phyloP scores from a whole-genome alignment of 2,797 vertebrate species.

The Salmo trutta region DNA sequence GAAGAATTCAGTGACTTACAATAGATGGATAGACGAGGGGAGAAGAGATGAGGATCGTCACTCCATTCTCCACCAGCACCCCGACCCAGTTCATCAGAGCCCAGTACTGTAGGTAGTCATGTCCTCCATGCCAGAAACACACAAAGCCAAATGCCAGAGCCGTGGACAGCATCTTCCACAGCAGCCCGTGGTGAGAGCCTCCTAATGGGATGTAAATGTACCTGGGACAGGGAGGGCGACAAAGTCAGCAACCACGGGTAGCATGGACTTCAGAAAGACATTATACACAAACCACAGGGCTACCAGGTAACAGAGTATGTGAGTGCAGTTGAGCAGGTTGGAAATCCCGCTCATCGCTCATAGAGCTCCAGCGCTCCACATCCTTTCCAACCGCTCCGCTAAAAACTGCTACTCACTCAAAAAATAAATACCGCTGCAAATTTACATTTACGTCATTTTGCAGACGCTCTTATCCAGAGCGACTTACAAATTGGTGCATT shows the following conservation, averaged over 20 bases:
- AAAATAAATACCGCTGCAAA: no score
- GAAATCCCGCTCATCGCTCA: no score
- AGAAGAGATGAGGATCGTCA: constrained; percentile 73
- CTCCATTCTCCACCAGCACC: constrained; percentile 81
- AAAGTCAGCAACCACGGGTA: not conserved
- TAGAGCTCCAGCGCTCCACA: no score
- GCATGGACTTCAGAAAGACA: no score
- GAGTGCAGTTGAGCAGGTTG: no score
- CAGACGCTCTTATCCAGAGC: no score
- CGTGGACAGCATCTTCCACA: constrained; percentile 82
- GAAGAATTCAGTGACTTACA: constrained; percentile 75
- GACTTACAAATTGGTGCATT: no score
- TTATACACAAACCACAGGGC: no score
- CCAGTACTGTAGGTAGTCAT: constrained; percentile 93
- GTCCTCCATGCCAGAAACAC: constrained; percentile 93
- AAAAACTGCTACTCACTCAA: no score
- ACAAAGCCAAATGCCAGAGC: constrained; percentile 90
- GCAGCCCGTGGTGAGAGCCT: constrained; percentile 81
- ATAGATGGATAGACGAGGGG: constrained; percentile 67
- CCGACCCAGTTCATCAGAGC: constrained; percentile 92
- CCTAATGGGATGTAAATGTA: constrained; percentile 95
- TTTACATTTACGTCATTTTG: no score
- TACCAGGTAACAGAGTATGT: no score
- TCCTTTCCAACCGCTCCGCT: no score
- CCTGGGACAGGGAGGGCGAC: constrained; percentile 65